phyloP scores from a whole-genome alignment of 2,797 vertebrate genomes.

The Halcyon chelicuti region DNA sequence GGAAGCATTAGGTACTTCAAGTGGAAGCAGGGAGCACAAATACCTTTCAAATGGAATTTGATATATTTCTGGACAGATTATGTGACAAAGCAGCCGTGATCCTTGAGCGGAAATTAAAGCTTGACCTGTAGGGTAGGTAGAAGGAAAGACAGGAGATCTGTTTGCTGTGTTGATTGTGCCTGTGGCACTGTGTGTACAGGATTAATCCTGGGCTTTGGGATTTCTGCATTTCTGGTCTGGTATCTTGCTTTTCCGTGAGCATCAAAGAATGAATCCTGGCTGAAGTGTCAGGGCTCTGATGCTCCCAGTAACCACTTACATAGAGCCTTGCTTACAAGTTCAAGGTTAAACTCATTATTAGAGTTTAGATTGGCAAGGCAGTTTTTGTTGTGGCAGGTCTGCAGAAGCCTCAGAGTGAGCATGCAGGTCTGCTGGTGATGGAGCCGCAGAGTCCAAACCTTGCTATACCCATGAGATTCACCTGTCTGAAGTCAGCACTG shows the following conservation, averaged over 20 bases:
- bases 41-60: slow-evolving; percentile 15
- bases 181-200: neutral
- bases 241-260: neutral
- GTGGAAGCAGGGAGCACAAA: neutral
- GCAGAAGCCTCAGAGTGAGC: neutral
- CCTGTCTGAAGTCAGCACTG: neutral
- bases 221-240: neutral
- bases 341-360: neutral
- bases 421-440: neutral
- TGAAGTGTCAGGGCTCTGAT: neutral
- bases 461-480: neutral
- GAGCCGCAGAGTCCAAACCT: neutral
- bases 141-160: neutral
- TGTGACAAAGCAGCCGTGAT: neutral
- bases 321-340: neutral
- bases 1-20: neutral
- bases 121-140: neutral
- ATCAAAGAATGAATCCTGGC: neutral
- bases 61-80: slow-evolving; percentile 5
- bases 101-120: neutral
- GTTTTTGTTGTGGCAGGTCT: neutral
- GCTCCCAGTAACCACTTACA: neutral
- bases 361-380: neutral
- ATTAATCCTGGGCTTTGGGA: neutral
- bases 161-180: neutral